Conservation (phyloP, 2,888 invertebrate genomes). For the Acleris sparsana region DNA sequence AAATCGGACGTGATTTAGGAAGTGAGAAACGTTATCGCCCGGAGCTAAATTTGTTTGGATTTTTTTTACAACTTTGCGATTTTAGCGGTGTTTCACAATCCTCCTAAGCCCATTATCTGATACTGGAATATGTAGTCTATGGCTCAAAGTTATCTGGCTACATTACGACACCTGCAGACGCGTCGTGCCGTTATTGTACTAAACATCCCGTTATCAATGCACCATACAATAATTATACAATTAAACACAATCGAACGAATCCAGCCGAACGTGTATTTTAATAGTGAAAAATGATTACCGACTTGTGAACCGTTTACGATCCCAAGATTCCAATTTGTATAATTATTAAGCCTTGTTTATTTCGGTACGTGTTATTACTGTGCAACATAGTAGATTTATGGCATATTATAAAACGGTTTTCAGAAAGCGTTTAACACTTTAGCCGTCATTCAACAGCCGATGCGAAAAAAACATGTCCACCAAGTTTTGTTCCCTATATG, state of each 20-base stretch:
- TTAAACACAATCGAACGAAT: constrained; percentile 50
- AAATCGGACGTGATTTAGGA: too few relatives aligned
- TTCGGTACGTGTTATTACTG: constrained; percentile 53
- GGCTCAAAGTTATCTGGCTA: constrained; percentile 1
- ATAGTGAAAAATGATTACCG: constrained; percentile 67
- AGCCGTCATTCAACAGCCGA: constrained; percentile 16
- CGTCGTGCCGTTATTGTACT: constrained; percentile 48
- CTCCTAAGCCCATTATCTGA: too few relatives aligned
- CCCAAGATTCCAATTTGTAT: constrained; percentile 58
- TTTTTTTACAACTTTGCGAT: too few relatives aligned
- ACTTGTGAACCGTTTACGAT: constrained; percentile 59
- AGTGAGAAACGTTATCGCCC: too few relatives aligned
- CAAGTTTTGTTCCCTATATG: constrained; percentile 3
- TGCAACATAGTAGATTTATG: constrained; percentile 56
- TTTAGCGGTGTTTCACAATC: too few relatives aligned
- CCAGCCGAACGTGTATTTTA: constrained; percentile 61
- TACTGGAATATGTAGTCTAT: too few relatives aligned
- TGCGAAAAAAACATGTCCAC: constrained; percentile 20
- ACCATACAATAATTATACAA: constrained; percentile 56
- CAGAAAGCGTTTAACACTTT: constrained; percentile 45
- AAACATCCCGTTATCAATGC: constrained; percentile 63
- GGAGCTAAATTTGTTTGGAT: too few relatives aligned
- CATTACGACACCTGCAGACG: constrained; percentile 42
- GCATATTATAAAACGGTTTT: constrained; percentile 58
- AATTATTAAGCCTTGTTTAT: constrained; percentile 67